Base-by-base conservation (phyloP, 2,113 vertebrate genomes). In the Paratilapia polleni region DNA sequence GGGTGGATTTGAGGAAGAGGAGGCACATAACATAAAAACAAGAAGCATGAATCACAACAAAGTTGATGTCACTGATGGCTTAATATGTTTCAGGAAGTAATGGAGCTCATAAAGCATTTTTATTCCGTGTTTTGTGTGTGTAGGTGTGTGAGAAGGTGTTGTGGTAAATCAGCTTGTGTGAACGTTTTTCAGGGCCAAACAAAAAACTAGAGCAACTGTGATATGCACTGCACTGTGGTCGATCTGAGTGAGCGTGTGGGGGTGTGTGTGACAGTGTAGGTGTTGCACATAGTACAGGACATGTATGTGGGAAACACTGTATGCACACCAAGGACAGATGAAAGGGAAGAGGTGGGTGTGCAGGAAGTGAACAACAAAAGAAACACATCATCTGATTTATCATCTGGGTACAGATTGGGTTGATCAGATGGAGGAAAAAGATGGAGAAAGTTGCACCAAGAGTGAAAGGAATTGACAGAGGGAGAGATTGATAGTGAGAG, bases 361-460 rank as follows among this genome's bases (percentile, higher is more conserved):
- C 90, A 92, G 93, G 93, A 94, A 94, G 91, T 83, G 83, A 74
- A 86, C 84, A 89, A 92, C 91, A 90, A 91, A 93, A 87, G 87
- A 86, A 85, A 81, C 63, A 77, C 79, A 83, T 81, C 88, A 90
- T 91, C 83, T 85, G 93, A 92, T 93, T 93, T 91, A 91, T 90
- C 91, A 85, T 84, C 90, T 47, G 47, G 49, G 41, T 56, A 59
- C 76, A 86, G 84, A 83, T 88, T 80, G 52, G 54, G 14, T 26
- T 19, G 34, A 86, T 86, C 82, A 63, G 78, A 63, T 31, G 86
- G 56, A 77, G 76, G 77, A 57, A 81, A 81, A 83, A 12, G 41
- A 77, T 4, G 70, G 76, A 73, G 47, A 81, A 59, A 79, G 83
- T 43, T 43, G 38, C 17, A n/a, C 47, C 70, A 52, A n/a, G 56